Conservation (phyloP, 2,797 vertebrate species). For the Acipenser ruthenus region DNA sequence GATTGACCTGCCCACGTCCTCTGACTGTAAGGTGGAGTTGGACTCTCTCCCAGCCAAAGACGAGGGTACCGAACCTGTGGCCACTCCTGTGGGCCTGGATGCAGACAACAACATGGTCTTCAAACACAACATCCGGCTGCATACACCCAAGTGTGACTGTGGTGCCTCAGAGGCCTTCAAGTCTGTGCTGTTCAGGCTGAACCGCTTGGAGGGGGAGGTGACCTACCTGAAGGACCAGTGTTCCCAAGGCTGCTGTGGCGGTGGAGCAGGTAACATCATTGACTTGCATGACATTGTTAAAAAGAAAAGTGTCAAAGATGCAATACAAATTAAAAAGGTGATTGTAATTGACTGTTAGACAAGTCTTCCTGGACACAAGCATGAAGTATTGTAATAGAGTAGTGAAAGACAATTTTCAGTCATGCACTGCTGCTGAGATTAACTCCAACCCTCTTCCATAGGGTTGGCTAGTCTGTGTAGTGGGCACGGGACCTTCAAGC, state of each 20-base stretch:
- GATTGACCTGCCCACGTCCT: constrained; percentile 56
- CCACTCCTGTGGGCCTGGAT: constrained; percentile 26
- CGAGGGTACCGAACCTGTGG: constrained; percentile 34
- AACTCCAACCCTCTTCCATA: constrained; percentile 19
- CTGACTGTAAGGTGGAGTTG: constrained; percentile 56
- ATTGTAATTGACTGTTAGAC: neutral
- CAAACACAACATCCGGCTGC: constrained; percentile 74
- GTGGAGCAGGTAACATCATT: constrained; percentile 29
- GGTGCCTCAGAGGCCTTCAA: constrained; percentile 58
- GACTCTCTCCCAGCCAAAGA: constrained; percentile 43
- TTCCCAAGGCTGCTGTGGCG: constrained; percentile 63
- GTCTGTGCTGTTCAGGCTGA: constrained; percentile 67
- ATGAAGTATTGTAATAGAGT: neutral
- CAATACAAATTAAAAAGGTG: too few relatives aligned
- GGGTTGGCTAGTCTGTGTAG: constrained; percentile 62
- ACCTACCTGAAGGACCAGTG: constrained; percentile 68
- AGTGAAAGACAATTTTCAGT: neutral
- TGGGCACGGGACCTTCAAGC: constrained; percentile 60
- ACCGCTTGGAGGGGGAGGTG: constrained; percentile 77
- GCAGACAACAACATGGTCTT: constrained; percentile 77
- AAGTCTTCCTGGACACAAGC: neutral
- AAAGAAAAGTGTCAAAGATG: too few relatives aligned
- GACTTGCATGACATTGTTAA: too few relatives aligned
- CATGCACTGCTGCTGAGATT: neutral
- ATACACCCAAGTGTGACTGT: constrained; percentile 62